phyloP scores from a whole-genome alignment of 1,140 invertebrate species.

The Anadara kagoshimensis region DNA sequence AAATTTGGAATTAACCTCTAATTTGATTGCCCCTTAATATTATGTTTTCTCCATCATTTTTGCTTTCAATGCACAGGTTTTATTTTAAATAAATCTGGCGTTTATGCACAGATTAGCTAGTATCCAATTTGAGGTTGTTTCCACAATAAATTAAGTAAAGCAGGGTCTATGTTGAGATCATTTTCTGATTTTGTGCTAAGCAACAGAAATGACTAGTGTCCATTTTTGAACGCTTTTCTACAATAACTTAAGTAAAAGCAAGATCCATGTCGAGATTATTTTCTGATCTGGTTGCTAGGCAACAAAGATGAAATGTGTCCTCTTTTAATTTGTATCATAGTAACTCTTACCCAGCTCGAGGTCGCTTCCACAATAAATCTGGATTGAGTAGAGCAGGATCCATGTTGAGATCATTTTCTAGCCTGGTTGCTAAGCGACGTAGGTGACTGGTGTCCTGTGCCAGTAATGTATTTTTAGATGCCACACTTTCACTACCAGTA shows the following conservation, averaged over 20 bases:
- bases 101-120: too few relatives aligned
- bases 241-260: neutral
- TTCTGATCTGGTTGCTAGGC: neutral
- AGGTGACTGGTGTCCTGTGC: constrained; percentile 54
- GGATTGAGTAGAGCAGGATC: constrained; percentile 65
- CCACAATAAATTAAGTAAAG: too few relatives aligned
- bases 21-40: too few relatives aligned
- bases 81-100: too few relatives aligned
- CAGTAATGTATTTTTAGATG: constrained; percentile 61
- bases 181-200: neutral
- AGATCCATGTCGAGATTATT: neutral
- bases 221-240: neutral
- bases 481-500: constrained; percentile 55
- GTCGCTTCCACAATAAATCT: constrained; percentile 62
- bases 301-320: neutral
- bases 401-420: constrained; percentile 61
- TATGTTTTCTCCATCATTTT: too few relatives aligned
- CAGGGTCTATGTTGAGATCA: too few relatives aligned
- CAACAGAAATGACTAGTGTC: neutral
- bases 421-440: constrained; percentile 33
- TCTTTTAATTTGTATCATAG: neutral
- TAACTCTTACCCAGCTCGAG: constrained; percentile 46
- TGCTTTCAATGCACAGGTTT: too few relatives aligned
- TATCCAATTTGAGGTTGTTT: too few relatives aligned
- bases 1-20: too few relatives aligned